phyloP scores from a whole-genome alignment of 2,797 vertebrate genomes.

The Picus viridis region DNA sequence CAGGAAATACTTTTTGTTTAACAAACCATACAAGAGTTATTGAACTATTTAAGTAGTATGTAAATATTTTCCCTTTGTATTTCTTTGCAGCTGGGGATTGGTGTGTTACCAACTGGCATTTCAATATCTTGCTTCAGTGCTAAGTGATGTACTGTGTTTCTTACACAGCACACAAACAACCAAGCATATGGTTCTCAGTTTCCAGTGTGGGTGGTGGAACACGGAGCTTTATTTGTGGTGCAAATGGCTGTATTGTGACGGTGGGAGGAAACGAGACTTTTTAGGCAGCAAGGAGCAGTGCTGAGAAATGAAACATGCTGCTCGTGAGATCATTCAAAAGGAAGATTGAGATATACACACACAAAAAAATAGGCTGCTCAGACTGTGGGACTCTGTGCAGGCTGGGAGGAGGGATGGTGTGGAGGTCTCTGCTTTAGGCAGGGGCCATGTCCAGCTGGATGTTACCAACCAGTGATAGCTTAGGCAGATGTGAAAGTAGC shows the following conservation, averaged over 20 bases:
- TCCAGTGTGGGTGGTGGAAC: not conserved
- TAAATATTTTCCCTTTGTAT: not conserved
- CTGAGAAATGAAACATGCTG: not conserved
- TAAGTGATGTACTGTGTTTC: not conserved
- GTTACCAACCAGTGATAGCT: not conserved
- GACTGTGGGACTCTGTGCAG: not conserved
- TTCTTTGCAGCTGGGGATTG: not conserved
- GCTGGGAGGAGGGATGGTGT: not conserved
- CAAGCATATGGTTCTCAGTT: not conserved
- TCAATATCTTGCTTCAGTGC: not conserved
- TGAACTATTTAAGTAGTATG: not conserved
- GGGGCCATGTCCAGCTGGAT: accelerated
- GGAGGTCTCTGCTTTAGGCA: not conserved
- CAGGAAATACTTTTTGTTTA: not conserved
- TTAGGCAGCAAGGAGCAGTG: not conserved
- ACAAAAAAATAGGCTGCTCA: not conserved
- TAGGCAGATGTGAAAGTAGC: too few species aligned
- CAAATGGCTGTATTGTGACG: not conserved
- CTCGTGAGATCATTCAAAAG: not conserved
- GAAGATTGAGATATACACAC: not conserved
- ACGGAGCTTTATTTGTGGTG: not conserved
- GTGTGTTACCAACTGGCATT: not conserved
- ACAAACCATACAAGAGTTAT: not conserved
- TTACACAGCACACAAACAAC: not conserved
- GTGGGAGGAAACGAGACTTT: not conserved